Percentiles rank a stretch among this genome's conserved stretches.
These are phyloP conservation scores for Drosophila imparisetae DNA, from an alignment of 2,888 invertebrate genomes.

Conservation along the genomic window DNA sequence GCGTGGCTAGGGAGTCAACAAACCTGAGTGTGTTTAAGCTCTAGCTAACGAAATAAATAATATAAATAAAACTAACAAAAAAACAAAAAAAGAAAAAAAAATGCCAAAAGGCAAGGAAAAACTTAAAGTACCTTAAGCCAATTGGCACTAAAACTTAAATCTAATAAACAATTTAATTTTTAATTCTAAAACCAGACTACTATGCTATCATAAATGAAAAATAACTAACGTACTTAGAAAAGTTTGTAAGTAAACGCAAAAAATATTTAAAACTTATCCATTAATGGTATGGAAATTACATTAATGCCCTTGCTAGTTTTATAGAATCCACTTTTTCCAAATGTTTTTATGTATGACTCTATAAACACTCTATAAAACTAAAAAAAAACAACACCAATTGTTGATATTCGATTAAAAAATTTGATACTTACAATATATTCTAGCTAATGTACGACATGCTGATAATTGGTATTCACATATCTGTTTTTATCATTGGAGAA, in stretches of 20 bases:
- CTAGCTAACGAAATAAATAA: constrained; percentile 40
- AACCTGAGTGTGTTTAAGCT: constrained; percentile 52
- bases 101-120: constrained; percentile 60
- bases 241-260: constrained; percentile 30
- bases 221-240: constrained; percentile 42
- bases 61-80: constrained; percentile 31
- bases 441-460: constrained; percentile 31
- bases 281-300: constrained; percentile 27
- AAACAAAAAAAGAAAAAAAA: constrained; percentile 36
- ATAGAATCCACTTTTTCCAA: constrained; percentile 53
- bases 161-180: constrained; percentile 64
- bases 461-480: constrained; percentile 77
- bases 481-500: constrained; percentile 66
- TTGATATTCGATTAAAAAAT: constrained; percentile 62
- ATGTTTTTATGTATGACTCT: constrained; percentile 47
- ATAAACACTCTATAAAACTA: constrained; percentile 30
- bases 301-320: constrained; percentile 63
- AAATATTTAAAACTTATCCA: constrained; percentile 31
- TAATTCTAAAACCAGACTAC: constrained; percentile 37
- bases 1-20: constrained; percentile 30
- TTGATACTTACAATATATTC: constrained; percentile 49
- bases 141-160: constrained; percentile 83
- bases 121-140: constrained; percentile 85
- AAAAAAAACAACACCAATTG: constrained; percentile 63
- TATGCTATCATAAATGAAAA: constrained; percentile 42